Evolutionary conservation across 2,888 invertebrate genomes (phyloP), one percentile per base, ranked within the genome.

Genomic region (Athetis lepigone): DNA sequence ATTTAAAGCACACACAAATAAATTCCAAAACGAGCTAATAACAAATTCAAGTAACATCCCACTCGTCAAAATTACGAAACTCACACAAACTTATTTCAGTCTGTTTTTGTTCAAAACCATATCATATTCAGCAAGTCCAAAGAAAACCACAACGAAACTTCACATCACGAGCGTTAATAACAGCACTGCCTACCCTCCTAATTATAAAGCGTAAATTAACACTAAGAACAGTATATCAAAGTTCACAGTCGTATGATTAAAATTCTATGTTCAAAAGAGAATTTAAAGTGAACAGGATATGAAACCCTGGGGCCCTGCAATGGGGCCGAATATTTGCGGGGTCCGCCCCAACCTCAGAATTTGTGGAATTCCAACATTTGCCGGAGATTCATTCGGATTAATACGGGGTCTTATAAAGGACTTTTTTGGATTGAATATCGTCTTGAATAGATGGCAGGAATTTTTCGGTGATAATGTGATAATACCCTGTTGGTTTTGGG

Each of bases 311-410:
- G 70, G n/a, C 54, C 40, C 49, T 11, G 13, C 9, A 45, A 11
- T 56, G 57, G 43, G 13, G 25, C 42, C 70, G 60, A 82, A 83
- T 78, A 82, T 82, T 79, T 78, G 70, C 13, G 67, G 46, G 70
- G 58, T 61, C 72, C 55, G 18, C 19, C 13, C 51, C 50, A 61
- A 57, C 70, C 71, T 68, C 80, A 56, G 45, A 66, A 80, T 78
- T 66, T 54, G 50, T 43, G 70, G 64, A 65, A 79, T 78, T 37
- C 45, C 49, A 19, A 59, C 61, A 60, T 71, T 65, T 50, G 27
- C 40, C 42, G 47, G 59, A 63, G 54, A 64, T 71, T 79, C 71
- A 67, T 64, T 71, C 56, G 63, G 27, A 65, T 70, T 58, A 76
- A 59, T 65, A 69, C 49, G 62, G 73, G 61, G 54, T 37, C 49